Evolutionary conservation across 2,797 vertebrate genomes (phyloP).

Genomic region (Pantherophis vulpinus): DNA sequence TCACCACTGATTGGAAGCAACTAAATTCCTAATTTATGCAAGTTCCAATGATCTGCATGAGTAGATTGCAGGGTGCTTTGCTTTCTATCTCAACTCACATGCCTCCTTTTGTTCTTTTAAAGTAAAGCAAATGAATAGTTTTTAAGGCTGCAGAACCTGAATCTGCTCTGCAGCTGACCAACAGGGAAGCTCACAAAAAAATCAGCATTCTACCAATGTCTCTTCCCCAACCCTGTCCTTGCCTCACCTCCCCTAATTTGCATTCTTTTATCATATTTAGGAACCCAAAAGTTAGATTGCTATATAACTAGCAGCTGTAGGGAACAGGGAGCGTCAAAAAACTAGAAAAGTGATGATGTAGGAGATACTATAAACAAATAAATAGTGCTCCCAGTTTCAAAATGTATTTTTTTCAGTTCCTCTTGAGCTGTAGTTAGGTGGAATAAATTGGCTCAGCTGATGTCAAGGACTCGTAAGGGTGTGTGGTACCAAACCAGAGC

Average conservation of each 20-base stretch:
- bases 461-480: neutral
- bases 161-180: neutral
- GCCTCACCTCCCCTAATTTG: neutral
- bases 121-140: neutral
- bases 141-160: neutral
- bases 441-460: constrained; percentile 4
- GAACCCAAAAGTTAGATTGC: neutral
- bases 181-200: neutral
- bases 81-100: neutral
- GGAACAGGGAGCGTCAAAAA: neutral
- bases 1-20: neutral
- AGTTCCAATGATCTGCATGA: neutral
- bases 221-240: neutral
- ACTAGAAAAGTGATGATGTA: no score
- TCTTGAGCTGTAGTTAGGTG: neutral
- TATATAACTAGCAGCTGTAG: neutral
- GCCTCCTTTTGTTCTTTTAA: neutral
- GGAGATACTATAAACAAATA: neutral
- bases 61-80: neutral
- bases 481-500: neutral
- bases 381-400: neutral
- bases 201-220: neutral
- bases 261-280: neutral
- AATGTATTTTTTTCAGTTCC: neutral
- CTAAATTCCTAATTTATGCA: neutral